phyloP scores from a whole-genome alignment of 37 sponge, comb jelly and placozoan genomes.

The Mnemiopsis leidyi region DNA sequence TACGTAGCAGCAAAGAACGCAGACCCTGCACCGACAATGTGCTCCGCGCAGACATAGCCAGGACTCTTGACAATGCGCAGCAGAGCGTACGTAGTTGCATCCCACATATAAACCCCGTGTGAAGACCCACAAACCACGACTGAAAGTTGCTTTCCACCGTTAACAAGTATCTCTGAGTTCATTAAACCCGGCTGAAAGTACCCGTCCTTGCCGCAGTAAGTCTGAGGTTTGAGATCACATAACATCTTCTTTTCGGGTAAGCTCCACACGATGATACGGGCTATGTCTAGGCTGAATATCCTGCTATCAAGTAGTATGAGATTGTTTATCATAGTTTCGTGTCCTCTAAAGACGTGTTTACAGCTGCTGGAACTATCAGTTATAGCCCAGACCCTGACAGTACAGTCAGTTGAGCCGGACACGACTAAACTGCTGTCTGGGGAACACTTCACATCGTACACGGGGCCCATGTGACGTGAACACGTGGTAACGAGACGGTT shows the following conservation, averaged over 20 bases:
- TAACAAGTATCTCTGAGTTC: background rate
- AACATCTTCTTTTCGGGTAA: background rate
- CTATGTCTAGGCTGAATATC: background rate
- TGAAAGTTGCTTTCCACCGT: background rate
- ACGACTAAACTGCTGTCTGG: background rate
- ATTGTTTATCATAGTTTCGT: conserved; percentile 14
- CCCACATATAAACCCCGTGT: conserved; percentile 48
- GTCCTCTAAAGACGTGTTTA: conserved; percentile 20
- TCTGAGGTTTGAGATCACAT: background rate
- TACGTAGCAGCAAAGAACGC: conserved; percentile 4
- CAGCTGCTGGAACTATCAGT: background rate
- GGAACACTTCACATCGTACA: background rate
- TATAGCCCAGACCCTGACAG: conserved; percentile 4
- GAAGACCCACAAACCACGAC: conserved; percentile 13
- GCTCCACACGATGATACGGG: conserved; percentile 5
- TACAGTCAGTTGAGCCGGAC: conserved; percentile 59
- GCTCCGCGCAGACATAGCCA: background rate
- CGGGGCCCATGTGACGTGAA: conserved; percentile 59
- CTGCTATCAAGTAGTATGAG: background rate
- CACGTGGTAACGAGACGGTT: background rate
- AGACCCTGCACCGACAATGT: conserved; percentile 19
- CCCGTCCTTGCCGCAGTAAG: background rate
- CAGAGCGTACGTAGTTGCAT: background rate
- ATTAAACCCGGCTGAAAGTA: conserved; percentile 43
- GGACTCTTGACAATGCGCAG: background rate